Percentiles rank a stretch among this genome's conserved stretches.
Evolutionary conservation across 2,888 invertebrate genomes (phyloP).

Genomic region (Limnephilus marmoratus): DNA sequence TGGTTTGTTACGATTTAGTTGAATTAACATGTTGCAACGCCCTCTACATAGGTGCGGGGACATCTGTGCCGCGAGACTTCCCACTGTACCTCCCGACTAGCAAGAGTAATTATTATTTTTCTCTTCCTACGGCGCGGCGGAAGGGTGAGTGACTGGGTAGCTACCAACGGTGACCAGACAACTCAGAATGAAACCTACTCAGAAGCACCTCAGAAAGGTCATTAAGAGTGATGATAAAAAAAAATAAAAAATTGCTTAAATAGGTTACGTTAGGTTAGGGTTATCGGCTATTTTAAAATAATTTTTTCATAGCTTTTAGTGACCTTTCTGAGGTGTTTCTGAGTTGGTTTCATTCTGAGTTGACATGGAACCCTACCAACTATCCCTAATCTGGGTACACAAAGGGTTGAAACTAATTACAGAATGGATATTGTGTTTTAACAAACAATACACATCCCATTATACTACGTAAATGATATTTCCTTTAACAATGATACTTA

Average conservation of each 20-base stretch:
- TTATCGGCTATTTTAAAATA: too few species aligned
- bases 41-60: background rate
- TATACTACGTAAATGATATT: background rate
- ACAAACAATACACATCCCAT: conserved; percentile 24
- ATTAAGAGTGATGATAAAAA: too few species aligned
- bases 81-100: background rate
- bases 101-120: conserved; percentile 16
- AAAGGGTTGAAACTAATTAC: conserved; percentile 29
- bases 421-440: conserved; percentile 28
- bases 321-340: too few species aligned
- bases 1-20: background rate
- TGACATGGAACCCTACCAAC: too few species aligned
- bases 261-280: too few species aligned
- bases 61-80: background rate
- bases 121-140: background rate
- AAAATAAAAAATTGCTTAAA: too few species aligned
- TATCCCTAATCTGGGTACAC: background rate
- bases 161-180: too few species aligned
- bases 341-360: too few species aligned
- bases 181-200: too few species aligned
- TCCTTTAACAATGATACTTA: background rate
- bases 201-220: too few species aligned
- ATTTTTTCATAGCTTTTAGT: too few species aligned
- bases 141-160: background rate
- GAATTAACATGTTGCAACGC: conserved; percentile 7